These are phyloP conservation scores for Lycaena phlaeas DNA, from an alignment of 2,888 invertebrate genomes.

Conservation along the genomic window DNA sequence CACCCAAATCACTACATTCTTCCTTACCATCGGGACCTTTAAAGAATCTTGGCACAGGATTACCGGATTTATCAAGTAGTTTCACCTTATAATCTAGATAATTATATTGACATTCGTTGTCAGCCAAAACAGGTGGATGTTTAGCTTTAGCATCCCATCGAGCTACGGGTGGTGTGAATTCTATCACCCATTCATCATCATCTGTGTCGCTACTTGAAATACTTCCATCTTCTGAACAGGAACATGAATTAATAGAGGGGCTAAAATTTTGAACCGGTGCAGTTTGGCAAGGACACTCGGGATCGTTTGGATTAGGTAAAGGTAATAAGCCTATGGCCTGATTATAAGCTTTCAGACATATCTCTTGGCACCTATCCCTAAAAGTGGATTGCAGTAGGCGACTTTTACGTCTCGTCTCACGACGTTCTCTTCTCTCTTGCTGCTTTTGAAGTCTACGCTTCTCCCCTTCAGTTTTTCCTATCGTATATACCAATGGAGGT, in stretches of 20 bases:
- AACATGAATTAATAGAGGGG: slow-evolving; percentile 53
- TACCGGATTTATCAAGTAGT: slow-evolving; percentile 50
- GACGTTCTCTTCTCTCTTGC: slow-evolving; percentile 49
- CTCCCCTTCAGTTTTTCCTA: slow-evolving; percentile 57
- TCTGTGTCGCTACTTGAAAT: slow-evolving; percentile 55
- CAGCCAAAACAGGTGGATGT: slow-evolving; percentile 33
- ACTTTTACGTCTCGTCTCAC: slow-evolving; percentile 54
- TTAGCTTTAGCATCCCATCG: slow-evolving; percentile 51
- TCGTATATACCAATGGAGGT: slow-evolving; percentile 47
- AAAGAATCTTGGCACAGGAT: slow-evolving; percentile 50
- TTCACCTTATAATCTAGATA: slow-evolving; percentile 63
- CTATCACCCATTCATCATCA: slow-evolving; percentile 58
- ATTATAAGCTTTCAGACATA: slow-evolving; percentile 62
- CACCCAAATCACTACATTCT: slow-evolving; percentile 60
- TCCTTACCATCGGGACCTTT: slow-evolving; percentile 57
- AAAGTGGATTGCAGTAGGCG: slow-evolving; percentile 55
- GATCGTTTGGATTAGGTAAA: slow-evolving; percentile 47
- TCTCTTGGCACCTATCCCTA: slow-evolving; percentile 59
- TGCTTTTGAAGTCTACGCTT: slow-evolving; percentile 43
- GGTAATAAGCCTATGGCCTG: slow-evolving; percentile 59
- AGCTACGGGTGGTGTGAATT: slow-evolving; percentile 56
- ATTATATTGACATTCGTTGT: slow-evolving; percentile 45
- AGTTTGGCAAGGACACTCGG: slow-evolving; percentile 51
- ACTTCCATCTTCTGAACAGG: slow-evolving; percentile 50
- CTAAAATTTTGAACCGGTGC: slow-evolving; percentile 23